phyloP scores from a whole-genome alignment of 2,888 invertebrate species.

The Drosophila kanekoi region DNA sequence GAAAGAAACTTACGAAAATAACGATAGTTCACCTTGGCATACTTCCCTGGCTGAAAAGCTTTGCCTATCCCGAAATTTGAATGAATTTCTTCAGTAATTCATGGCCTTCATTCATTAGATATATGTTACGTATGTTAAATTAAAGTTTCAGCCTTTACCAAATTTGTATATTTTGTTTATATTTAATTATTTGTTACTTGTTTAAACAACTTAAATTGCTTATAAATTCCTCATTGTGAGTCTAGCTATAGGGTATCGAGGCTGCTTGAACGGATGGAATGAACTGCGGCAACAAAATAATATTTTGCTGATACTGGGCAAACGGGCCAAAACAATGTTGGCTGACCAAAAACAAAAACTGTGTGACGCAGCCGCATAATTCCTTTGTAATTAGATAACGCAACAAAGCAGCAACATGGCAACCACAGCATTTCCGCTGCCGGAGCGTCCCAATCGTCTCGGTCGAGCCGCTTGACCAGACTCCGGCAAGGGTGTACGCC shows the following conservation, averaged over 20 bases:
- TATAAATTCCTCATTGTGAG: background rate
- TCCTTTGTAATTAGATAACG: conserved; percentile 81
- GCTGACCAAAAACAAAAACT: conserved; percentile 64
- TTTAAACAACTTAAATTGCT: background rate
- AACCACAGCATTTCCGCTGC: conserved; percentile 69
- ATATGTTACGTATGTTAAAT: too few relatives aligned
- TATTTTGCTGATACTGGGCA: conserved; percentile 50
- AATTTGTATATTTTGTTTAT: too few relatives aligned
- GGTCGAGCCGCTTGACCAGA: conserved; percentile 39
- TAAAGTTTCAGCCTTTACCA: too few relatives aligned
- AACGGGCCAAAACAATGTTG: conserved; percentile 52
- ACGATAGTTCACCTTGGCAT: too few relatives aligned
- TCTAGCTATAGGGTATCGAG: background rate
- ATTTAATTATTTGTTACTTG: too few relatives aligned
- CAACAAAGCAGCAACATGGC: conserved; percentile 74
- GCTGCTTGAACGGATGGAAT: background rate
- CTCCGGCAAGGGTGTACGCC: conserved; percentile 16
- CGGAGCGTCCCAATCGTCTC: conserved; percentile 16
- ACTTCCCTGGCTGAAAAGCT: too few relatives aligned
- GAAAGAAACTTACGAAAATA: too few relatives aligned
- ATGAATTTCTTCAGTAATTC: too few relatives aligned
- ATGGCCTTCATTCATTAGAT: too few relatives aligned
- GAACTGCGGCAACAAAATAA: conserved; percentile 28
- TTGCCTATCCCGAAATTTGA: too few relatives aligned
- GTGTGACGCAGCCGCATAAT: conserved; percentile 71